Evolutionary conservation across 2,113 vertebrate genomes (phyloP).

Genomic region (Fregata magnificens): DNA sequence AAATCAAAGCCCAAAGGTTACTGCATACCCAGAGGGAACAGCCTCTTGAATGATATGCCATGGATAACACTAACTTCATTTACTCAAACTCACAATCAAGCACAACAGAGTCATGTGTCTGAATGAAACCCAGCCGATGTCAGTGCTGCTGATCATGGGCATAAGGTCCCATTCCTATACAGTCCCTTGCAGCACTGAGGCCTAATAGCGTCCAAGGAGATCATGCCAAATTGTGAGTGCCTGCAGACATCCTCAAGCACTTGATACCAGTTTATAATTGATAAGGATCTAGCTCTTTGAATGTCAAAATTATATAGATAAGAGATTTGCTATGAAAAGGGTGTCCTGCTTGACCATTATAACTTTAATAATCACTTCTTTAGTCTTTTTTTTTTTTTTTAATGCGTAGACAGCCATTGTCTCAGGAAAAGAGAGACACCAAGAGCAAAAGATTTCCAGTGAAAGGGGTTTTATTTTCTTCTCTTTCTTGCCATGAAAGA

Average conservation of each 20-base stretch:
- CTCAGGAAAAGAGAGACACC: not conserved
- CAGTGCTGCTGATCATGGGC: not conserved
- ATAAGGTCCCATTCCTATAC: not conserved
- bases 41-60: not conserved
- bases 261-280: not conserved
- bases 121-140: not conserved
- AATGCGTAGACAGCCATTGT: not conserved
- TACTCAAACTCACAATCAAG: not conserved
- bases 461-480: not conserved
- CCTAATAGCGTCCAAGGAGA: not conserved
- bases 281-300: not conserved
- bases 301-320: not conserved
- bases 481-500: constrained; percentile 27
- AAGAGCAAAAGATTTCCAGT: not conserved
- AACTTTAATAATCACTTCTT: not conserved
- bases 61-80: not conserved
- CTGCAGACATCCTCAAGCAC: not conserved
- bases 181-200: not conserved
- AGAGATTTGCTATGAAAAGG: not conserved
- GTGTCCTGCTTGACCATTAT: not conserved
- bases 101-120: not conserved
- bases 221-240: not conserved
- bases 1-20: not conserved
- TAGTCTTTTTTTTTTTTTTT: not conserved
- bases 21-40: not conserved